These are phyloP conservation scores for Tachysurus vachellii DNA, from an alignment of 2,113 vertebrate species.

Conservation along the genomic window DNA sequence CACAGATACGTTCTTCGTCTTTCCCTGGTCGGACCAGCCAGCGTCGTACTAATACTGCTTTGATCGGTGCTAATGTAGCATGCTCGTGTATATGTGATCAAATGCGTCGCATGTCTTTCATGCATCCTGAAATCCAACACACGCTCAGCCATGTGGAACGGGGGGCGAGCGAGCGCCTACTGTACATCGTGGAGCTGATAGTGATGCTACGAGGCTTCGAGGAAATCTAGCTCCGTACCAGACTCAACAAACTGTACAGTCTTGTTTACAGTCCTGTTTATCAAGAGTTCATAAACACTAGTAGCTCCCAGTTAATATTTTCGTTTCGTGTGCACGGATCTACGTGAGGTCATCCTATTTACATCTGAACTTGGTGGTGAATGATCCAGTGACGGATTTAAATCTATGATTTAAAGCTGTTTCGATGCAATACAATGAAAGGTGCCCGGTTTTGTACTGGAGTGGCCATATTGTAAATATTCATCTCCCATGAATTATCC, in stretches of 20 bases:
- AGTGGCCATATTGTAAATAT: background rate
- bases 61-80: constrained; percentile 42
- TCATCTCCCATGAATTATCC: background rate
- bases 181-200: background rate
- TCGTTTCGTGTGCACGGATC: background rate
- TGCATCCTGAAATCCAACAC: background rate
- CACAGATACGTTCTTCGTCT: constrained; percentile 44
- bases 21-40: constrained; percentile 37
- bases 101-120: background rate
- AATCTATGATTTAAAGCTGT: background rate
- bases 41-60: constrained; percentile 19
- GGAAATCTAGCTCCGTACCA: background rate
- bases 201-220: background rate
- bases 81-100: constrained; percentile 36
- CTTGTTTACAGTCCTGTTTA: background rate
- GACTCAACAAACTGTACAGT: background rate
- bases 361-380: background rate
- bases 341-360: background rate
- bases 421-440: background rate
- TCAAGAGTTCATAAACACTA: background rate
- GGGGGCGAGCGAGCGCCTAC: background rate
- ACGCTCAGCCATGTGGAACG: background rate
- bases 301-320: background rate
- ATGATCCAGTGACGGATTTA: background rate
- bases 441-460: background rate